Evolutionary conservation across 2,888 invertebrate genomes (phyloP).

Genomic region (Blomia tropicalis): DNA sequence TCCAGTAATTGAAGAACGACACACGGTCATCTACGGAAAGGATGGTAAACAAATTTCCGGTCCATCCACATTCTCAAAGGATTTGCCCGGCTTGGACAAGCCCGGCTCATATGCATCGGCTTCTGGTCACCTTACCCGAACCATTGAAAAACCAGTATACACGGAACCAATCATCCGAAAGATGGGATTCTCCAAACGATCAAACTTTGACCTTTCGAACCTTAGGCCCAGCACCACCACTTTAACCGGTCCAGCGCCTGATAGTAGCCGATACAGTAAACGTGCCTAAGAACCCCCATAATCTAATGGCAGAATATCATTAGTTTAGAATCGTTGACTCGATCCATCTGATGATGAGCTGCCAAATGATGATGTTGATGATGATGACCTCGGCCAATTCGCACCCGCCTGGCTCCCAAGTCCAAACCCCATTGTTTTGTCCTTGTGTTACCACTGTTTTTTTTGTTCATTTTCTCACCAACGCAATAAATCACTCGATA

Average conservation of each 20-base stretch:
- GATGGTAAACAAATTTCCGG: conserved; percentile 23
- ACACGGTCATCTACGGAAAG: conserved; percentile 23
- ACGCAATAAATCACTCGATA: conserved; percentile 10
- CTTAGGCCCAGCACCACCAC: conserved; percentile 7
- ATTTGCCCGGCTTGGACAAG: conserved; percentile 11
- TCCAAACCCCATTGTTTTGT: neutral
- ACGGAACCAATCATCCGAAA: conserved; percentile 21
- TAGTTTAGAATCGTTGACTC: conserved; percentile 2
- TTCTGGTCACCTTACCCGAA: conserved; percentile 10
- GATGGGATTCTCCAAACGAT: conserved; percentile 16
- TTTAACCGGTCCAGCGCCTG: conserved; percentile 1
- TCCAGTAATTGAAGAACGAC: conserved; percentile 20
- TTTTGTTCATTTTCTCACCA: conserved; percentile 12
- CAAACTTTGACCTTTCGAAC: neutral
- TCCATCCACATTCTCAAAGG: neutral
- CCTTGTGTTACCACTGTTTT: conserved; percentile 2
- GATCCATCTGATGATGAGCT: neutral
- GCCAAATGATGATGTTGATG: neutral
- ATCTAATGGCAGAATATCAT: neutral
- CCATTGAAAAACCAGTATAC: conserved; percentile 19
- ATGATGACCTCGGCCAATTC: neutral
- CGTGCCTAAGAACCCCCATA: conserved; percentile 1
- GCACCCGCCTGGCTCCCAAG: neutral
- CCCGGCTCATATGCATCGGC: conserved; percentile 13
- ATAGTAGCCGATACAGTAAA: conserved; percentile 11